Base-by-base conservation (phyloP, 1,140 invertebrate genomes). In the Apis florea region DNA sequence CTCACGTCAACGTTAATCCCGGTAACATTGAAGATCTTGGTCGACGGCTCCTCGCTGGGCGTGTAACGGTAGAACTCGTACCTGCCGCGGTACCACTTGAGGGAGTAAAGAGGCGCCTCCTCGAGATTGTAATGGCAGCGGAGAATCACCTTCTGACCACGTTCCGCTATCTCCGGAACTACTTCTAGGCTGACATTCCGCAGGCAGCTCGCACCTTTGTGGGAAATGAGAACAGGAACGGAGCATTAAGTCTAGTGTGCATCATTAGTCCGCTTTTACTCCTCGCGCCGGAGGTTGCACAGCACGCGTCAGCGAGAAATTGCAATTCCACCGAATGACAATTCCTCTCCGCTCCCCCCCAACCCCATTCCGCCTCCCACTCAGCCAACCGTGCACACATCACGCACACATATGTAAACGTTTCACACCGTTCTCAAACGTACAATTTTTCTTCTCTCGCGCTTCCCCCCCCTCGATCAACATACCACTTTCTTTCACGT, bases 1-100 rank as follows among this genome's bases (percentile, higher is more conserved):
- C 97, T 97, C 92, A 97, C 96, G 92, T 97, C 96, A 67, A 97
- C 95, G 85, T 95, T 94, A 67, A 97, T 96, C 59, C 96, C 96
- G 8, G 95, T 92, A 63, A 96, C 93, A 63, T 95, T 95, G 92
- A 97, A 97, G 74, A 95, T 94, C 90, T 96, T 97, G 2, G 94
- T 96, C 24, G 94, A 92, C 1, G 96, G 96, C 54, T 91, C 93
- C 83, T 97, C 96, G 69, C 94, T 95, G 0, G 96, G 96, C 0
- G 95, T 95, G 88, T 95, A 96, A 82, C 96, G 93, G 91, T 96
- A 96, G 92, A 96, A 96, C 92, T 97, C 96, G 85, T 95, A 94
- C 61, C 91, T 94, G 17, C 96, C 97, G 69, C 96, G 95, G 90
- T 98, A 98, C 97, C 97, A 98, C 92, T 97, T 96, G 83, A 98